phyloP scores from a whole-genome alignment of 2,797 vertebrate species.

The Bradypodion pumilum region DNA sequence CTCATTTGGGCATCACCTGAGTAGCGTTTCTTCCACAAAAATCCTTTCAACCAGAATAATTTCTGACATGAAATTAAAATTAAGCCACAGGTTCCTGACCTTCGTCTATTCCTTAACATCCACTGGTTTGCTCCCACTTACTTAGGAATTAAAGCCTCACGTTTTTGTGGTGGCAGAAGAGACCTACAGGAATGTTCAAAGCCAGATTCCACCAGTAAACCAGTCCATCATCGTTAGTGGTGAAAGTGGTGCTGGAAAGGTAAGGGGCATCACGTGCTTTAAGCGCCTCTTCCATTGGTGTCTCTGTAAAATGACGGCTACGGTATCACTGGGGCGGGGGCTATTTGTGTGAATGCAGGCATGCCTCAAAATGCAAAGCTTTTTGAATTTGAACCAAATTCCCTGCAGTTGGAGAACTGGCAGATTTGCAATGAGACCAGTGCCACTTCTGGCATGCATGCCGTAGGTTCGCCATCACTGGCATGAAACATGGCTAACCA shows the following conservation, averaged over 20 bases:
- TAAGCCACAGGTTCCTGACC: no score
- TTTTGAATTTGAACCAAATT: background rate
- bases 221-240: conserved; percentile 96
- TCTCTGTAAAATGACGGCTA: background rate
- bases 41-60: no score
- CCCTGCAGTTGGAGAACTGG: no score
- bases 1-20: no score
- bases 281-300: background rate
- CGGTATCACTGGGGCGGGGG: no score
- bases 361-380: background rate
- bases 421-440: no score
- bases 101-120: conserved; percentile 1
- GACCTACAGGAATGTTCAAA: conserved; percentile 91
- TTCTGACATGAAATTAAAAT: no score
- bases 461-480: no score
- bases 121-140: conserved; percentile 14
- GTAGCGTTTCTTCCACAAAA: no score
- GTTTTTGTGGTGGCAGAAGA: conserved; percentile 94
- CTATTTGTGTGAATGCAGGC: background rate
- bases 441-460: no score
- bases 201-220: conserved; percentile 85
- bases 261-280: conserved; percentile 62
- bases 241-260: conserved; percentile 98
- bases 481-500: no score
- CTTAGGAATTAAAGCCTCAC: conserved; percentile 88